Conservation (phyloP, 2,113 vertebrate genomes). For the Oostethus manadensis region DNA sequence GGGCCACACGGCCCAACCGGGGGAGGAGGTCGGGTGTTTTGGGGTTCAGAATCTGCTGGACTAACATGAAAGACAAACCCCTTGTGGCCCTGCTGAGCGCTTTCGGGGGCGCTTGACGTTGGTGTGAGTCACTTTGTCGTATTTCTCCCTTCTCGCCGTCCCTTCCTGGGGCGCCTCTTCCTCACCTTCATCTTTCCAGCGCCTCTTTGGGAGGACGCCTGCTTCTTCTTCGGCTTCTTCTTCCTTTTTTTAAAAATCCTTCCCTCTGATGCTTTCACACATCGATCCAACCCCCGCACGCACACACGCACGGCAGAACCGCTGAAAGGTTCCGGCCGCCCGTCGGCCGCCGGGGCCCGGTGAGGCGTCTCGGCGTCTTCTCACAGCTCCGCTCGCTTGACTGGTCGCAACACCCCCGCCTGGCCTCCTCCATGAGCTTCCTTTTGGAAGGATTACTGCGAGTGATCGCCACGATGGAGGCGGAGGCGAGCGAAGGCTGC, state of each 20-base stretch:
- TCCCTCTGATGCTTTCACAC: slow-evolving; percentile 19
- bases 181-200: not conserved
- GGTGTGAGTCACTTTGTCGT: slow-evolving; percentile 73
- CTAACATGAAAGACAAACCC: slow-evolving; percentile 9
- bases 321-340: slow-evolving; percentile 4
- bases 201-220: not conserved
- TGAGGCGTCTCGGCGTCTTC: slow-evolving; percentile 14
- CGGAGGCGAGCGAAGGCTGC: slow-evolving; percentile 12
- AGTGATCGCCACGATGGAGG: slow-evolving; percentile 13
- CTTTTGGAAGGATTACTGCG: slow-evolving; percentile 15
- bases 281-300: slow-evolving; percentile 3
- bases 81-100: slow-evolving; percentile 34
- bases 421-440: slow-evolving; percentile 3
- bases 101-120: slow-evolving; percentile 48
- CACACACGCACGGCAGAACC: slow-evolving; percentile 5
- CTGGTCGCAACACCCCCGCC: slow-evolving; percentile 12
- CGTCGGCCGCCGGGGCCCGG: slow-evolving; percentile 2
- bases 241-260: slow-evolving; percentile 2
- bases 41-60: slow-evolving; percentile 1
- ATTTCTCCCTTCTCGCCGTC: not conserved
- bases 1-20: slow-evolving; percentile 44
- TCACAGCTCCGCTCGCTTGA: slow-evolving; percentile 8
- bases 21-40: slow-evolving; percentile 6
- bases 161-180: too few species aligned
- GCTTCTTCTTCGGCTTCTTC: not conserved